A percentile compares a stretch with the other conserved stretches of the same genome.
Evolutionary conservation across 2,888 invertebrate genomes (phyloP).

Genomic region (Chalcosyrphus nemorum): DNA sequence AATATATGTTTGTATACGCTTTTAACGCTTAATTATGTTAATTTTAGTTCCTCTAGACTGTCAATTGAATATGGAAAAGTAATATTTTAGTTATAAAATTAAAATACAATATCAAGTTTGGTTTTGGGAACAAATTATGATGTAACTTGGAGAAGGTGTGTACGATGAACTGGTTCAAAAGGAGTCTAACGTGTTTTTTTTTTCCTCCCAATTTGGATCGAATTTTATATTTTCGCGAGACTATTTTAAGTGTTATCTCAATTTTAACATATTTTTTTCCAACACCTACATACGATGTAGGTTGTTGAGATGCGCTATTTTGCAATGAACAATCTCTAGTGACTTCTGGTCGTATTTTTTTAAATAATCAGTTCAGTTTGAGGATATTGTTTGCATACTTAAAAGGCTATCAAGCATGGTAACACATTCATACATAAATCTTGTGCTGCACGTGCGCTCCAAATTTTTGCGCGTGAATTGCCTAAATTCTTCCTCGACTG

Average conservation of each 20-base stretch:
- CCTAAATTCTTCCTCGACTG: too few species aligned
- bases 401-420: too few species aligned
- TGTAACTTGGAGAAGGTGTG: not conserved
- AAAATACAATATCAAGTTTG: not conserved
- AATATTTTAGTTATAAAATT: not conserved
- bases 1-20: not conserved
- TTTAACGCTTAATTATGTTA: slow-evolving; percentile 1
- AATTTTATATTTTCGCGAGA: not conserved
- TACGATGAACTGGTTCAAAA: not conserved
- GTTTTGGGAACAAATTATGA: not conserved
- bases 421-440: too few species aligned
- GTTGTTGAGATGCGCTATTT: not conserved
- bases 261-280: not conserved
- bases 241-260: not conserved
- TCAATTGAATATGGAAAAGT: slow-evolving; percentile 1
- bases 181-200: not conserved
- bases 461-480: too few species aligned
- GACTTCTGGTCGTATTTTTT: too few species aligned
- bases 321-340: not conserved
- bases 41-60: not conserved
- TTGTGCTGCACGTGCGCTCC: too few species aligned
- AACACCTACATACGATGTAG: too few species aligned
- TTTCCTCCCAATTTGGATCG: not conserved
- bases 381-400: too few species aligned
- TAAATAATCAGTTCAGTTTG: too few species aligned